These are phyloP conservation scores for Sesia apiformis DNA, from an alignment of 2,888 invertebrate genomes.

Conservation along the genomic window DNA sequence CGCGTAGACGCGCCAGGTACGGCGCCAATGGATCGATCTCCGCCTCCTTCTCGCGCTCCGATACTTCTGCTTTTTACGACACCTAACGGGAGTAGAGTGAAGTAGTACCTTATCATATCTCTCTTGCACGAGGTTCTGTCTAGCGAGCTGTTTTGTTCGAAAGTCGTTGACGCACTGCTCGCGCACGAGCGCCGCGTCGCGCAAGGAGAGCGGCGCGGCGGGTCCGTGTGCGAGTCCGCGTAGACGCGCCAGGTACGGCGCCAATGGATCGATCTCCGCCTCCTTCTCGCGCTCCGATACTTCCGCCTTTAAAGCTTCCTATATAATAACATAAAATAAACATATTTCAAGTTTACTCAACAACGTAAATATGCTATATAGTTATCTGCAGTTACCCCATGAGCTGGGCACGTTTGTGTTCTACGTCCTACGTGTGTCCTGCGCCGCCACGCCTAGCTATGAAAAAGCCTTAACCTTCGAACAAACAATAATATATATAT, in stretches of 20 bases:
- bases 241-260: conserved; percentile 77
- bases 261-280: conserved; percentile 76
- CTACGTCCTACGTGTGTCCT: too few relatives aligned
- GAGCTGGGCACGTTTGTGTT: background rate
- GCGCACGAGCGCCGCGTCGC: conserved; percentile 64
- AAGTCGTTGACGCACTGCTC: conserved; percentile 80
- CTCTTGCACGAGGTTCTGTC: conserved; percentile 78
- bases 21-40: conserved; percentile 78
- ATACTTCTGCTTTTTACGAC: conserved; percentile 60
- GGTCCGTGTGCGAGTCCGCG: conserved; percentile 59
- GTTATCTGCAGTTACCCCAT: too few relatives aligned
- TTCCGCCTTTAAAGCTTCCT: conserved; percentile 67
- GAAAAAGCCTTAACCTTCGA: too few relatives aligned
- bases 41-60: conserved; percentile 76
- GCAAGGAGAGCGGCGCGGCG: conserved; percentile 46
- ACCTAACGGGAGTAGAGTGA: background rate
- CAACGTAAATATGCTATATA: background rate
- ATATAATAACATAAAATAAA: conserved; percentile 2
- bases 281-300: conserved; percentile 76
- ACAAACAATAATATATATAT: too few relatives aligned
- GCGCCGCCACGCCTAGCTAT: too few relatives aligned
- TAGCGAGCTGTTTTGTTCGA: conserved; percentile 73
- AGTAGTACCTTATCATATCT: conserved; percentile 77
- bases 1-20: conserved; percentile 75
- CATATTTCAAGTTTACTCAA: background rate